Percentiles rank a stretch among this genome's conserved stretches.
Conservation (phyloP, 2,888 invertebrate genomes). For the Caenorhabditis afra region DNA sequence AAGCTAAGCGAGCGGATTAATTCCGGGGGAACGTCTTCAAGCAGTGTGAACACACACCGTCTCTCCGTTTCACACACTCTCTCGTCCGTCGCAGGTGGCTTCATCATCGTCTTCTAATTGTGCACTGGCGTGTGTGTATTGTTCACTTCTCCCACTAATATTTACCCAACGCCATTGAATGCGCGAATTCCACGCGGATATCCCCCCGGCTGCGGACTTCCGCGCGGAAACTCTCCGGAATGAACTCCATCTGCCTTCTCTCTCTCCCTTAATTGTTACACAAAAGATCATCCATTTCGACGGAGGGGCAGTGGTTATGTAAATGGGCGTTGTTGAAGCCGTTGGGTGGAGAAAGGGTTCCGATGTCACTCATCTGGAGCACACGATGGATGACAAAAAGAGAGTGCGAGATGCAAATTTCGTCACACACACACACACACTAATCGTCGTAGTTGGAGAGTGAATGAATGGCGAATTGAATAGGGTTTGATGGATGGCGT, state of each 20-base stretch:
- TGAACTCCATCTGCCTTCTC: constrained; percentile 20
- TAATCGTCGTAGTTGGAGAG: too few species aligned
- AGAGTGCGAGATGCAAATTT: constrained; percentile 6
- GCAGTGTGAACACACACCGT: constrained; percentile 18
- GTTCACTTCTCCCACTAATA: constrained; percentile 32
- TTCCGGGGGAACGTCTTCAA: constrained; percentile 35
- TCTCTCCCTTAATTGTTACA: constrained; percentile 39
- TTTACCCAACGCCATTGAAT: constrained; percentile 39
- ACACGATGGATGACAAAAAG: constrained; percentile 16
- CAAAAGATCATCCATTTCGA: constrained; percentile 49
- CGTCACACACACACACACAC: too few species aligned
- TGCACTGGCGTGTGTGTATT: constrained; percentile 48
- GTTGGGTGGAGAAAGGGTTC: background rate
- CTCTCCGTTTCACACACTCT: background rate
- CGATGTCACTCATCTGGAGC: constrained; percentile 4
- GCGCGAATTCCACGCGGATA: constrained; percentile 26
- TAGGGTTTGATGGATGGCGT: background rate
- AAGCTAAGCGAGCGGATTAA: constrained; percentile 31
- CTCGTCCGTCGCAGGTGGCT: constrained; percentile 38
- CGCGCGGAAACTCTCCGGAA: background rate
- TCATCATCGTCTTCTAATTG: constrained; percentile 45
- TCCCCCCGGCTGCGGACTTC: background rate
- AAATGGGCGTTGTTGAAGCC: constrained; percentile 7
- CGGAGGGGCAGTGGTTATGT: constrained; percentile 22
- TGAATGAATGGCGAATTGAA: background rate